Evolutionary conservation across 2,888 invertebrate species (phyloP).

Genomic region (Diogma glabrata): DNA sequence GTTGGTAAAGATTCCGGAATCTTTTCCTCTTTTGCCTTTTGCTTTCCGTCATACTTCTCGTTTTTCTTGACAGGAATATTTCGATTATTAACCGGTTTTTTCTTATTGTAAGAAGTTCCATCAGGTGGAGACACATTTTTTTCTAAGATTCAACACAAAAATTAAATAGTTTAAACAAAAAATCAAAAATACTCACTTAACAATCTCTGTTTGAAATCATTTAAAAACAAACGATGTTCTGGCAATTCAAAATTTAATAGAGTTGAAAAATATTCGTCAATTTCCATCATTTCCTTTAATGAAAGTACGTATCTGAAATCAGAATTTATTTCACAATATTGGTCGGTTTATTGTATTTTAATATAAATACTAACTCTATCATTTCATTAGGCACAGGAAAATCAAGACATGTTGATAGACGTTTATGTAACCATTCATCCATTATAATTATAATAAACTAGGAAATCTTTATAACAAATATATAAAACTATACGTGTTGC

Average conservation of each 20-base stretch:
- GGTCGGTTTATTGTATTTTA: slow-evolving; percentile 6
- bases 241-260: slow-evolving; percentile 55
- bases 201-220: slow-evolving; percentile 44
- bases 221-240: slow-evolving; percentile 53
- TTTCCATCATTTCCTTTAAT: slow-evolving; percentile 57
- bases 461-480: no score
- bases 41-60: slow-evolving; percentile 23
- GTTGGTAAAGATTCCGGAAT: slow-evolving; percentile 20
- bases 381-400: slow-evolving; percentile 60
- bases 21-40: slow-evolving; percentile 15
- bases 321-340: slow-evolving; percentile 10
- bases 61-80: slow-evolving; percentile 3
- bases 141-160: slow-evolving; percentile 22
- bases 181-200: slow-evolving; percentile 31
- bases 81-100: neutral
- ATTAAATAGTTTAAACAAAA: neutral
- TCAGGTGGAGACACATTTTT: slow-evolving; percentile 23
- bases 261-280: slow-evolving; percentile 66
- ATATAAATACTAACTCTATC: slow-evolving; percentile 42
- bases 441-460: no score
- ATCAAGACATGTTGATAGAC: slow-evolving; percentile 51
- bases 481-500: no score
- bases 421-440: slow-evolving; percentile 54
- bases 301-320: slow-evolving; percentile 55
- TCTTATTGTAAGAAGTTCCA: no score